Percentiles rank a stretch among this genome's conserved stretches.
Conservation (phyloP, 2,888 invertebrate genomes). For the Drosophila anomelani region DNA sequence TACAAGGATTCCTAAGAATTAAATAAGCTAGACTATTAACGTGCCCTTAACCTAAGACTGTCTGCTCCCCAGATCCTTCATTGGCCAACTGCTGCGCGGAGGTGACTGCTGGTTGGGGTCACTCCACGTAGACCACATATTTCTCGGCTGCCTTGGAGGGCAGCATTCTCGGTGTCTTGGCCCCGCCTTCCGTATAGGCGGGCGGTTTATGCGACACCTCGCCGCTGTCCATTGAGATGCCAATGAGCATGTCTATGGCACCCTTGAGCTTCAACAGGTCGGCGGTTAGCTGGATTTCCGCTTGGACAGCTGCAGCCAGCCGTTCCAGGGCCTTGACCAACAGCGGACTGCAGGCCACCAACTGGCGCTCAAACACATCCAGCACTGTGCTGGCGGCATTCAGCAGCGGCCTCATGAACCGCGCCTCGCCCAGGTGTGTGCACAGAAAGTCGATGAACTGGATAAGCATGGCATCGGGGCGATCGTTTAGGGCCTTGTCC, state of each 20-base stretch:
- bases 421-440: constrained; percentile 89
- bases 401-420: constrained; percentile 90
- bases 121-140: constrained; percentile 66
- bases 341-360: constrained; percentile 88
- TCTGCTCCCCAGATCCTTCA: constrained; percentile 6
- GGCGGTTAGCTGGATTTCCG: constrained; percentile 89
- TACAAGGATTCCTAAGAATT: not conserved
- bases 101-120: constrained; percentile 28
- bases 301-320: constrained; percentile 87
- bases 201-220: constrained; percentile 76
- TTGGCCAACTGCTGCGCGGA: not conserved
- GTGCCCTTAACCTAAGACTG: constrained; percentile 8
- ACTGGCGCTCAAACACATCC: constrained; percentile 89
- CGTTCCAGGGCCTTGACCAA: constrained; percentile 87
- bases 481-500: constrained; percentile 89
- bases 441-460: constrained; percentile 91
- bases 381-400: constrained; percentile 91
- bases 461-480: constrained; percentile 88
- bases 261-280: constrained; percentile 89
- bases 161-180: constrained; percentile 59
- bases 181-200: not conserved
- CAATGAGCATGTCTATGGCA: constrained; percentile 88
- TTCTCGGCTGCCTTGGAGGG: constrained; percentile 80
- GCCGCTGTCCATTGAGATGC: constrained; percentile 85
- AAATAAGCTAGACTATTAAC: constrained; percentile 11